A percentile compares a stretch with the other conserved stretches of the same genome.
These are phyloP conservation scores for Orthonyx spaldingii DNA, from an alignment of 2,113 vertebrate genomes.

Conservation along the genomic window DNA sequence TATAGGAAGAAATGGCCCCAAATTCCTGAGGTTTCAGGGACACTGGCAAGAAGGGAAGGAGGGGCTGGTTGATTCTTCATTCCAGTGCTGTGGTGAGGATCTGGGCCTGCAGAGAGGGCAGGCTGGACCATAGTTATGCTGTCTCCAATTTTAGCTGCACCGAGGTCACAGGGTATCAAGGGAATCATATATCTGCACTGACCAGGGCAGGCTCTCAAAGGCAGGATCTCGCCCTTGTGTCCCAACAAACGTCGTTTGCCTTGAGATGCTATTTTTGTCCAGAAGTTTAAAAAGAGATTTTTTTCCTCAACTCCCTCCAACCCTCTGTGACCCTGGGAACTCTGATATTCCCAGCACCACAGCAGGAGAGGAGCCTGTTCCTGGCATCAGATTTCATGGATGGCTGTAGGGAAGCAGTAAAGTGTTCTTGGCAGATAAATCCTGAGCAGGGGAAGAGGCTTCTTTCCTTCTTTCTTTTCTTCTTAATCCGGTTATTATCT, in stretches of 20 bases:
- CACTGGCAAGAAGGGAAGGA: background rate
- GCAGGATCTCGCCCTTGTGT: background rate
- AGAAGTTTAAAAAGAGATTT: background rate
- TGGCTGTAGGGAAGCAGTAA: background rate
- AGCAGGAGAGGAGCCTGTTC: background rate
- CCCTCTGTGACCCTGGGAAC: conserved; percentile 9
- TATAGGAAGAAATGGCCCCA: background rate
- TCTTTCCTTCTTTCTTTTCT: background rate
- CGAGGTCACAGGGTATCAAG: background rate
- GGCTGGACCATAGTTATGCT: background rate
- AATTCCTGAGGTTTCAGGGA: background rate
- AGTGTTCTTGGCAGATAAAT: background rate
- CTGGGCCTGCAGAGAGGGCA: background rate
- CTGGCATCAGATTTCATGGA: conserved; percentile 17
- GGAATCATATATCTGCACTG: background rate
- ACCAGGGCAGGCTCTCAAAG: background rate
- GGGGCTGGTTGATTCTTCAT: background rate
- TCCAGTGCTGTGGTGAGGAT: background rate
- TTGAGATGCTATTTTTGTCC: conserved; percentile 21
- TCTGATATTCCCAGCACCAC: background rate
- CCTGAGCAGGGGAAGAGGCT: background rate
- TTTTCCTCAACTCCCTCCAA: background rate
- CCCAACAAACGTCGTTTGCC: background rate
- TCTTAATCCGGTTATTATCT: conserved; percentile 17
- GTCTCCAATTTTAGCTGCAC: background rate